Evolutionary conservation across 2,888 invertebrate species (phyloP), one percentile per base, ranked within the genome.

Genomic region (Caenorhabditis sp.): DNA sequence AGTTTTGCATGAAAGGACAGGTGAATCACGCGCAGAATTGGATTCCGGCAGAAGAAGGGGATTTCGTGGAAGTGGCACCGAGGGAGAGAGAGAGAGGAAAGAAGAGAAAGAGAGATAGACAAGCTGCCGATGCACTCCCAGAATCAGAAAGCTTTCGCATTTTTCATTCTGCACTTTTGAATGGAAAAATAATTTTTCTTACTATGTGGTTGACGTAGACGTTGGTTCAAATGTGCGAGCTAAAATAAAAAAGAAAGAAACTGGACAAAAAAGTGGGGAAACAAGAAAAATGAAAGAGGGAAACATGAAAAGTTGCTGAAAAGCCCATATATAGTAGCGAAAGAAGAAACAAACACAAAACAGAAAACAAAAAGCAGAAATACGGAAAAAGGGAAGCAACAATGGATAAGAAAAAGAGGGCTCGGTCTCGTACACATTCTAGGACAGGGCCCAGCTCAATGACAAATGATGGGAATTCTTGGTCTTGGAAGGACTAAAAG

Each of bases 381-480:
- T 26, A 26, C 26, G 35, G 56, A 50, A 40, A 58, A 64, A 65
- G 56, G 32, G 0, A 37, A 37, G 64, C 64, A 72, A 72, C 72
- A 72, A 65, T 72, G 72, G 56, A 65, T 72, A 71, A 71, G 71
- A 56, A 35, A n/a, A n/a, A 24, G 47, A 32, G 24, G 56, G 50
- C 60, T 58, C 32, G 50, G 15, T 22, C 35, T 55, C 74, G 58
- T 67, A 74, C 74, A 74, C 65, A 74, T 74, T 74, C 61, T 67
- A 60, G 67, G 67, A 76, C 76, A 71, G 64, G 64, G 65, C 69
- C 61, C 61, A 67, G 67, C 71, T 79, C 79, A 79, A 79, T 79
- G 79, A 79, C 79, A 79, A 79, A 79, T 79, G 79, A 79, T 71
- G 71, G 64, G 65, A 64, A 70, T 65, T 70, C 61, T 69, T 62